phyloP scores from a whole-genome alignment of 2,113 vertebrate genomes.

The Cheilinus undulatus region DNA sequence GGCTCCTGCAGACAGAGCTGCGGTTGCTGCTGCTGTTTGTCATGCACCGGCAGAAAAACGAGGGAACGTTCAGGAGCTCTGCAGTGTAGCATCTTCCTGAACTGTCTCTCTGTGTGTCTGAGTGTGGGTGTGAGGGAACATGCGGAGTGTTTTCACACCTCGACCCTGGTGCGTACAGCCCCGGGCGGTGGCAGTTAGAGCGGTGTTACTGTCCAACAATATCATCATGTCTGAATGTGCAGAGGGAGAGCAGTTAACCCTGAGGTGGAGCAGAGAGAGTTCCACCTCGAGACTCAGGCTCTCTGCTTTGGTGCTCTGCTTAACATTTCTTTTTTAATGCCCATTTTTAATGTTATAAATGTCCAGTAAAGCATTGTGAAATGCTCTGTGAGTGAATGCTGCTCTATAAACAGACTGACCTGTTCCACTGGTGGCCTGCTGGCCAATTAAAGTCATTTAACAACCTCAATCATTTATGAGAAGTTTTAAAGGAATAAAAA shows the following conservation, averaged over 20 bases:
- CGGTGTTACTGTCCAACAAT: conserved; percentile 54
- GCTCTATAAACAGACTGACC: too few relatives aligned
- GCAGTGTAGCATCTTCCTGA: conserved; percentile 35
- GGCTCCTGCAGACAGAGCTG: conserved; percentile 31
- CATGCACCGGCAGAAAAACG: conserved; percentile 31
- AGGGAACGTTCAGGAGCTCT: conserved; percentile 32
- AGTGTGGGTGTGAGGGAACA: conserved; percentile 22
- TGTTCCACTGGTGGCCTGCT: too few relatives aligned
- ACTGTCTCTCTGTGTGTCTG: not conserved
- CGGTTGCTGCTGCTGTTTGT: conserved; percentile 26
- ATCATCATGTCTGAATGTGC: conserved; percentile 45
- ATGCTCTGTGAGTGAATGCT: too few relatives aligned
- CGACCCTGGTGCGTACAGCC: conserved; percentile 20
- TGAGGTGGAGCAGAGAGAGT: conserved; percentile 41
- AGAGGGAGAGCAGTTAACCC: conserved; percentile 48
- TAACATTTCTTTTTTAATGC: too few relatives aligned
- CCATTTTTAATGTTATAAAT: too few relatives aligned
- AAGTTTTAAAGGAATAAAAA: too few relatives aligned
- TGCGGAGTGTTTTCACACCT: conserved; percentile 52
- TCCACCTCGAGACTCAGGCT: too few relatives aligned
- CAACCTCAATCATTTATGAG: too few relatives aligned
- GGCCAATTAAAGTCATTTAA: too few relatives aligned
- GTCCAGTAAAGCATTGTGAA: too few relatives aligned
- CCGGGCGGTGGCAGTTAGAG: conserved; percentile 43
- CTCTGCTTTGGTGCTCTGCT: not conserved